Base-by-base conservation (phyloP, 2,113 vertebrate genomes). In the Coturnix japonica region DNA sequence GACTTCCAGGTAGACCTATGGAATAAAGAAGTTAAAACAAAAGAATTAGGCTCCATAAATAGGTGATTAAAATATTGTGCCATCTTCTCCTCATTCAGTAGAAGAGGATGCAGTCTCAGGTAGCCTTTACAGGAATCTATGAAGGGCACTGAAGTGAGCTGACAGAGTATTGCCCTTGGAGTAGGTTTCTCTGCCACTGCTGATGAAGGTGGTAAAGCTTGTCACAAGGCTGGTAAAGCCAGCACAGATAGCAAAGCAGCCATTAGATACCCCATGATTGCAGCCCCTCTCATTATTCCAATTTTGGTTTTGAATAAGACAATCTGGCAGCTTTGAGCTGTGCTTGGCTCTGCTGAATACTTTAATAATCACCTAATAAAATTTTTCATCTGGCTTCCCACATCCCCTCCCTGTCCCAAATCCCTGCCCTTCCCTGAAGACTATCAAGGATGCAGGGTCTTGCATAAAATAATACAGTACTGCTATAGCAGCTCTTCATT, bases 321-420 rank as follows among this genome's bases (percentile, higher is more conserved):
- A 80, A 93, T 70, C 90, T 94, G 95, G 94, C 94, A 96, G 70
- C 76, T 46, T 33, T 56, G 56, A 0, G 0, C 76, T 26, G 91
- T 19, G 46, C 85, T 96, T 96, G 96, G 96, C 94, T 63, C 43
- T 9, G 51, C 28, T 49, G 47, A 63, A 71, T n/a, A 26, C 37
- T 95, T 95, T 97, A 96, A 96, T 96, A 95, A 97, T 94, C 94
- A 94, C 91, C 93, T 94, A 87, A 91, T 97, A 96, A 96, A 96
- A 94, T 75, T 92, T 91, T 85, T 96, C 83, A 92, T 95, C 84
- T 86, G 82, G 87, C 85, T 96, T 94, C 85, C 92, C 81, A 80
- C 67, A 77, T 92, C 63, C 41, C 63, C 80, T 89, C 31, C 47
- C 56, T 89, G 81, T 85, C 75, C 78, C 71, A 92, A 56, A 51